Conservation (phyloP, 2,797 vertebrate genomes). For the Pangasius sanitwongsei region DNA sequence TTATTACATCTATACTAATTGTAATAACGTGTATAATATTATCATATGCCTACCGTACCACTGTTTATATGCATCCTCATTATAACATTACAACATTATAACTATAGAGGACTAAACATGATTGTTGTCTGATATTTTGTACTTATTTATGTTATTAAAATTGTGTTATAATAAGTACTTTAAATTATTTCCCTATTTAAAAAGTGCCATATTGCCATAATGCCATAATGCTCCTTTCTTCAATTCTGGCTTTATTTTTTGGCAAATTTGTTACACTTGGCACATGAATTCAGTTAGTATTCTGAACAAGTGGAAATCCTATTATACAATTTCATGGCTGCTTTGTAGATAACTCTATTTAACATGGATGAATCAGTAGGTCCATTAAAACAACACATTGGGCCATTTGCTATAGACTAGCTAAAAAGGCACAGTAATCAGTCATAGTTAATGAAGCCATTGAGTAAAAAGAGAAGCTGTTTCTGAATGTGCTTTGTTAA, state of each 20-base stretch:
- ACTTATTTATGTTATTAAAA: conserved; percentile 55
- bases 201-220: conserved; percentile 36
- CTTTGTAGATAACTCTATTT: conserved; percentile 59
- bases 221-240: background rate
- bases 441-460: conserved; percentile 32
- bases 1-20: background rate
- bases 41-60: too few relatives aligned
- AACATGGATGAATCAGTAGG: conserved; percentile 46
- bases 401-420: conserved; percentile 35
- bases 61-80: background rate
- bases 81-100: background rate
- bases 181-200: conserved; percentile 35
- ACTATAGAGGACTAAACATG: conserved; percentile 10
- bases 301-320: conserved; percentile 55
- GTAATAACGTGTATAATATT: background rate
- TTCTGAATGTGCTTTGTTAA: conserved; percentile 4
- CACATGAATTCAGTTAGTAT: conserved; percentile 59
- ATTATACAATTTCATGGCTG: conserved; percentile 65
- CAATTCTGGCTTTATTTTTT: conserved; percentile 36
- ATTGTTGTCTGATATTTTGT: conserved; percentile 18
- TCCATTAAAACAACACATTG: conserved; percentile 45
- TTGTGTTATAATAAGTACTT: conserved; percentile 57
- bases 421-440: conserved; percentile 20
- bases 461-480: conserved; percentile 23
- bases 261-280: conserved; percentile 55